Conservation (phyloP, 30 jellyfish, hydroid and myxozoan species). For the Haliclystus octoradiatus region DNA sequence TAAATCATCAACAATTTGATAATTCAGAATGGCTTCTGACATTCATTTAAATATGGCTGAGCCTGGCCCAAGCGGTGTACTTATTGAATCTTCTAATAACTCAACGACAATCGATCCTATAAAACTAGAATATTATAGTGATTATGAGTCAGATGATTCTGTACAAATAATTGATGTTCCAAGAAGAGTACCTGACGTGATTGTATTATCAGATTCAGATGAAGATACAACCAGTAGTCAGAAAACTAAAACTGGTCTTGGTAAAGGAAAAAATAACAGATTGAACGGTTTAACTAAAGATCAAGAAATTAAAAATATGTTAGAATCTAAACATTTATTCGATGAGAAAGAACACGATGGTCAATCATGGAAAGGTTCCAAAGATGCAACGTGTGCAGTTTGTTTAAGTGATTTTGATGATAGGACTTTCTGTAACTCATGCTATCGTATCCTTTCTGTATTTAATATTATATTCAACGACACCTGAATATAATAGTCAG, state of each 20-base stretch:
- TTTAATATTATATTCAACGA: neutral
- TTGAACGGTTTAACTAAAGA: neutral
- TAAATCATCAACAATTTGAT: too few species aligned
- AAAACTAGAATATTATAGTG: too few species aligned
- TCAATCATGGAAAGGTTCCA: slow-evolving; percentile 25
- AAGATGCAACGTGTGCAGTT: slow-evolving; percentile 70
- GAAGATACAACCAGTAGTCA: slow-evolving; percentile 20
- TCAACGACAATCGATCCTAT: too few species aligned
- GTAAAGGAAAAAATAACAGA: neutral
- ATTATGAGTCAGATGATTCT: slow-evolving; percentile 45
- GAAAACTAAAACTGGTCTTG: slow-evolving; percentile 2
- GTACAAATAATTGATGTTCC: slow-evolving; percentile 43
- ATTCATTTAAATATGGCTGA: too few species aligned
- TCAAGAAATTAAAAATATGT: neutral
- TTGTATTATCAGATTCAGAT: slow-evolving; percentile 32
- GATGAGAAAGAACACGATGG: slow-evolving; percentile 6
- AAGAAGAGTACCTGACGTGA: slow-evolving; percentile 25
- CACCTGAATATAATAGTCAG: too few species aligned
- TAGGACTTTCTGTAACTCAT: slow-evolving; percentile 67
- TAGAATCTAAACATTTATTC: neutral
- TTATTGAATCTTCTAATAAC: too few species aligned
- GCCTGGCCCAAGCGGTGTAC: too few species aligned
- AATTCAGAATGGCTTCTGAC: too few species aligned
- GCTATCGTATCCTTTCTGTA: slow-evolving; percentile 92
- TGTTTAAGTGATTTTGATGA: slow-evolving; percentile 76